Evolutionary conservation across 2,888 invertebrate genomes (phyloP), one percentile per base, ranked within the genome.

Genomic region (Dryobota labecula): DNA sequence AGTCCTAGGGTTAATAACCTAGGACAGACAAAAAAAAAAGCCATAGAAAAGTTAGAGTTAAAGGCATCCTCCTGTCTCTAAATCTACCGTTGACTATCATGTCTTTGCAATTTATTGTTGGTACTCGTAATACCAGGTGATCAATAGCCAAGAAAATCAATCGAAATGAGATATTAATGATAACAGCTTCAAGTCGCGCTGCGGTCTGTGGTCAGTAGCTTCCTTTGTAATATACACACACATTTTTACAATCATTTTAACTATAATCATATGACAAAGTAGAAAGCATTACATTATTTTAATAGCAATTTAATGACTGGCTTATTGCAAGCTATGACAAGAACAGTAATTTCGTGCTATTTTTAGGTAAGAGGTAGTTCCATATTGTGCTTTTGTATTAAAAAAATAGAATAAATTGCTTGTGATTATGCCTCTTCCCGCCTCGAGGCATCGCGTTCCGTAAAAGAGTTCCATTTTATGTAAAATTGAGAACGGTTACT

Each of bases 331-430:
- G 33, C 15, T n/a, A 20, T 41, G 11, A 20, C n/a, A 53, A 47
- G 24, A 18, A 38, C 43, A n/a, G 27, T 38, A 53, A 41, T 63
- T 36, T 41, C 0, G 49, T n/a, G 15, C 33, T 47, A 41, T 51
- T 27, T 27, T 54, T 27, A 47, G 33, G 62, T 56, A 41, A 38
- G 5, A 24, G 20, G 24, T 43, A 61, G 20, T 15, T 27, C 3
- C 45, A 58, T 41, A 45, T 45, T 57, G 24, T 57, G 27, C 57
- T 62, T 62, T 75, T 57, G 13, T 53, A 57, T 75, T 73, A 73
- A 18, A 47, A 47, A 79, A 73, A 58, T 58, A 73, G 73, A 36
- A 73, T 49, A 60, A 73, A 76, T 76, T 73, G 58, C 53, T 63
- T 64, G 75, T 74, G 58, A 43, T 73, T 49, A 64, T 43, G 36